These are phyloP conservation scores for Zoroaster sp. DNA, from an alignment of 53 echinoderm and acorn worm genomes.

Conservation along the genomic window DNA sequence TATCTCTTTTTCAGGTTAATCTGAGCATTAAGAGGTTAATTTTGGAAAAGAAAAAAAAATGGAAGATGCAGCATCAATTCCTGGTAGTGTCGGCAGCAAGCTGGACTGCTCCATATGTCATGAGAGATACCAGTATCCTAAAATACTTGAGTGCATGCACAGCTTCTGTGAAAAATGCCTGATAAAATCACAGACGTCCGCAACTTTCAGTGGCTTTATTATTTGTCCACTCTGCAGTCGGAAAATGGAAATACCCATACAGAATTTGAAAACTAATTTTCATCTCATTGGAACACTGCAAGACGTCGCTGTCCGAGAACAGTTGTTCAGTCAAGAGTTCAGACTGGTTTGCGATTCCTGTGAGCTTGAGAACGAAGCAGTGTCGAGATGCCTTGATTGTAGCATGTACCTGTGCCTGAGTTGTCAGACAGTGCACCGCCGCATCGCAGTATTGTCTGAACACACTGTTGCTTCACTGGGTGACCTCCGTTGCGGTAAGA, in stretches of 20 bases:
- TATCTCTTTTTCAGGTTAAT: too few species aligned
- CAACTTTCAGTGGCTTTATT: too few species aligned
- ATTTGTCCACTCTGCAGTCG: constrained; percentile 3
- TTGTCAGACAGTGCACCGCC: neutral
- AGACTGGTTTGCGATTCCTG: neutral
- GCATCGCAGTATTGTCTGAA: neutral
- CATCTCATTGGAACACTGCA: neutral
- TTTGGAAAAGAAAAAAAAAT: too few species aligned
- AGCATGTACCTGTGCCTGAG: neutral
- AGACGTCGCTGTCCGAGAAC: neutral
- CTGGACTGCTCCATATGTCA: neutral
- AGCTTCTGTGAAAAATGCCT: neutral
- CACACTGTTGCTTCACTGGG: neutral
- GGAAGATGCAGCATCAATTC: too few species aligned
- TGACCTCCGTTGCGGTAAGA: neutral
- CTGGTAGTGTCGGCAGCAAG: too few species aligned
- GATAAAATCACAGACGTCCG: neutral
- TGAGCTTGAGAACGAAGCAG: neutral
- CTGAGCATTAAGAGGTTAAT: too few species aligned
- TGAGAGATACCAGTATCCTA: neutral
- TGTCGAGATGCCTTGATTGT: neutral
- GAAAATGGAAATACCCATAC: neutral
- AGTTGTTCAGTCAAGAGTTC: neutral
- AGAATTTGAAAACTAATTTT: neutral
- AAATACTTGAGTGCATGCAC: neutral